Base-by-base conservation (phyloP, 2,888 invertebrate species). In the Bombylius discolor region DNA sequence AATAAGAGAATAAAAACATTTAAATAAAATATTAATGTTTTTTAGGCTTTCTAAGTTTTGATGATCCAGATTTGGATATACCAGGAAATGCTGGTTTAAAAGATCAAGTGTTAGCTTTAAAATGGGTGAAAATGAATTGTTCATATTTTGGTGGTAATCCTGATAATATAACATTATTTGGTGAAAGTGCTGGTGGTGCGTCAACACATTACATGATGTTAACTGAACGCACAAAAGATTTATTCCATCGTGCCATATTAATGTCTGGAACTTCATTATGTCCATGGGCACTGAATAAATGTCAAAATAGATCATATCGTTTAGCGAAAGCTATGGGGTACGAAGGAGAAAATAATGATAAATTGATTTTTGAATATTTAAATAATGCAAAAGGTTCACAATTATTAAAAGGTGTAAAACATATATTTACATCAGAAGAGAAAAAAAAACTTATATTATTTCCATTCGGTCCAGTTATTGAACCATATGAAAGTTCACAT, bases 51-150 rank as follows among this genome's bases (percentile, higher is more conserved):
- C 67, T 78, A 39, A 72, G 72, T 44, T 65, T 78, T 0, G 68
- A 74, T 54, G 77, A 79, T 59, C 64, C 71, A 8, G 66, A 71
- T 4, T 63, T 78, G 9, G 71, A 72, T 51, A 71, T 78, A 51
- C 77, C 79, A 1, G 79, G 79, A 2, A 79, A 79, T 65, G 77
- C 77, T 0, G 78, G 76, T 4, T 66, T 79, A 0, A 78, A 79
- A 65, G 79, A 79, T 64, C 76, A 77, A 67, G 70, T 77, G 2
- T 60, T 78, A 64, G 78, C 78, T 1, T 61, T 79, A 48, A 73
- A 73, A 60, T 79, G 79, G 78, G 70, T 79, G 0, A 73, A 76
- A 59, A 66, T 66, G 3, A 79, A 79, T 61, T 76, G 78, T 31
- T 59, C 65, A 12, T 68, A 69, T 54, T 79, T 79, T 63, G 76